These are phyloP conservation scores for Hydrozoanthus gracilis DNA, from an alignment of 92 coral and sea anemone genomes.

Conservation along the genomic window DNA sequence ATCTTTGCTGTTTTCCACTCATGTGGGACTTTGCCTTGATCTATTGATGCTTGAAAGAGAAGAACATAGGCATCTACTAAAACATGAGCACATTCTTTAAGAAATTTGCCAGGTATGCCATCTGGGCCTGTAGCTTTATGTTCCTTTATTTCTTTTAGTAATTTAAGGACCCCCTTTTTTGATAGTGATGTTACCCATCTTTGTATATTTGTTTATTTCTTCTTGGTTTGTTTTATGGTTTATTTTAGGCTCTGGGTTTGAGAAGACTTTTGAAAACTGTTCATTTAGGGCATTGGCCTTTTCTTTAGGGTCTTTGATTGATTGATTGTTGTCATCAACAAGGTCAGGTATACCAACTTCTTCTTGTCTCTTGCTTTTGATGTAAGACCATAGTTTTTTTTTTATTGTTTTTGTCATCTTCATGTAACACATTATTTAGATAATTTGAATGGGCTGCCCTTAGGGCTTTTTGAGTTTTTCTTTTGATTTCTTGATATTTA, in stretches of 20 bases:
- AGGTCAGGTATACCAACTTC: neutral
- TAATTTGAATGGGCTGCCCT: neutral
- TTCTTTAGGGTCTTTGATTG: neutral
- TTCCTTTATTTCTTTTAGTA: conserved; percentile 17
- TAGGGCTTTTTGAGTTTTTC: neutral
- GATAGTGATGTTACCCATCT: neutral
- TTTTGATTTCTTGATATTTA: conserved; percentile 10
- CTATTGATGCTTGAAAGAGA: too few relatives aligned
- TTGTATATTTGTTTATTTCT: neutral
- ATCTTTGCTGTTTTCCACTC: too few relatives aligned
- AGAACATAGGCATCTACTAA: too few relatives aligned
- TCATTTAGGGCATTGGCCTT: neutral
- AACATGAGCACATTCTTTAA: too few relatives aligned
- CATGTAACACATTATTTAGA: neutral
- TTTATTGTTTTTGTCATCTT: conserved; percentile 1
- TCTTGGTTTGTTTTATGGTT: conserved; percentile 9
- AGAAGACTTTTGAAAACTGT: conserved; percentile 3
- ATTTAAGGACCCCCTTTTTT: conserved; percentile 25
- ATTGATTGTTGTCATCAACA: neutral
- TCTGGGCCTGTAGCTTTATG: too few relatives aligned
- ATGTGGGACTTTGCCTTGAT: too few relatives aligned
- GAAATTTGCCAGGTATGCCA: too few relatives aligned
- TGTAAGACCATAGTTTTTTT: conserved; percentile 11
- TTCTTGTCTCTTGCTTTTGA: conserved; percentile 8
- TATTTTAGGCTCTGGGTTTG: conserved; percentile 31